Base-by-base conservation (phyloP, 1,140 invertebrate species). In the Musca vetustissima region DNA sequence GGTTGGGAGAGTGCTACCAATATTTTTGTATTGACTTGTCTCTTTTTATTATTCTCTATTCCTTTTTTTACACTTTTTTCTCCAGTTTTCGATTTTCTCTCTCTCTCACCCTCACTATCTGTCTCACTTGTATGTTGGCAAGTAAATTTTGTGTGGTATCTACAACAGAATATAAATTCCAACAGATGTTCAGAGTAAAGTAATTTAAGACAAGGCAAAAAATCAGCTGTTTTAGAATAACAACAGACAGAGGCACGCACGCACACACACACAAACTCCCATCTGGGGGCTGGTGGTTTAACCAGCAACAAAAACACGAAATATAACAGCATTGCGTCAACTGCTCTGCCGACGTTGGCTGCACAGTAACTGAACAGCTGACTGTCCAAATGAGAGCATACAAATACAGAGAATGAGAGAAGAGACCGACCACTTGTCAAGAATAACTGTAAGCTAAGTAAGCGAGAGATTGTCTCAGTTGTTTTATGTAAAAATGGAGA, bases 311-410 rank as follows among this genome's bases (percentile, higher is more conserved):
- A n/a, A 28, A 28, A 28, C 28, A 28, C 28, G 19, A 61, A 28
- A n/a, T n/a, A n/a, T n/a, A n/a, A n/a, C n/a, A n/a, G n/a, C 19
- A 15, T 21, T 52, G 21, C 17, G 49, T 19, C 14, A 9, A 21
- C 17, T 52, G 57, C 4, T 8, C 14, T 21, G 11, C 36, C 4
- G 22, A 21, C 28, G 28, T 21, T 17, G 3, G 15, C 57, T 11
- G 57, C 57, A 61, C 25, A 43, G 57, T 61, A 59, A 59, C 57
- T 15, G 57, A 61, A 61, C 57, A 61, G 57, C 57, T 61, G 28
- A 43, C 22, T 57, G 28, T 1, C 3, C n/a, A 25, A 59, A n/a
- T n/a, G n/a, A 59, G n/a, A n/a, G n/a, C n/a, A 32, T 17, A 1
- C 13, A 59, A 17, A 32, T 59, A 59, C n/a, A 43, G 36, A 43